Conservation (phyloP, 2,113 vertebrate species). For the Orcinus orca region DNA sequence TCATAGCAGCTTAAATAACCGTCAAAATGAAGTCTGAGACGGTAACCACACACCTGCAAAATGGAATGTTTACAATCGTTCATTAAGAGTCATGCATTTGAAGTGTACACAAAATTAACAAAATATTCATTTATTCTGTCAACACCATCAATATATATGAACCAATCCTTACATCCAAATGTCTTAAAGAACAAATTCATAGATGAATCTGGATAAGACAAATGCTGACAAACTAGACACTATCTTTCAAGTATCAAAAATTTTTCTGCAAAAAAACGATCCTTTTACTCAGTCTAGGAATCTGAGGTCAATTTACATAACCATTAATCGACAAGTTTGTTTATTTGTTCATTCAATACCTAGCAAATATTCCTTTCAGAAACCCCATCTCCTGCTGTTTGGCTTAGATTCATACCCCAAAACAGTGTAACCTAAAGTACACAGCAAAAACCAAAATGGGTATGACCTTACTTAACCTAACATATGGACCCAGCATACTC, state of each 20-base stretch:
- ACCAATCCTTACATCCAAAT: neutral
- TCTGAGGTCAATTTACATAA: neutral
- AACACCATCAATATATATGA: neutral
- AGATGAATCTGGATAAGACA: neutral
- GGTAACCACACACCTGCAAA: slow-evolving; percentile 79
- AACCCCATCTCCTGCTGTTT: neutral
- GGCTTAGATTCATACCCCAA: neutral
- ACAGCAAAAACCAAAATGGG: neutral
- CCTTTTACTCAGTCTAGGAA: neutral
- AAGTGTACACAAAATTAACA: neutral
- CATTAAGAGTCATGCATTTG: neutral
- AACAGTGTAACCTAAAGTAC: neutral
- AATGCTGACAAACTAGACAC: neutral
- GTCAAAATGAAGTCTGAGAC: slow-evolving; percentile 81
- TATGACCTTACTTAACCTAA: neutral
- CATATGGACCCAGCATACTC: neutral
- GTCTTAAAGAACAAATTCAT: neutral
- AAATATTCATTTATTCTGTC: neutral
- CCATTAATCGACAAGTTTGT: neutral
- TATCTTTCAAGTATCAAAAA: neutral
- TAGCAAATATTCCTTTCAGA: neutral
- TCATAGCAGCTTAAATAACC: slow-evolving; percentile 81
- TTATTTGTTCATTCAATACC: neutral
- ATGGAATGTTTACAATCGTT: neutral
- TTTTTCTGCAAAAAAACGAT: neutral